Evolutionary conservation across 2,113 vertebrate species (phyloP).

Genomic region (Ptilorrhoa leucosticta): DNA sequence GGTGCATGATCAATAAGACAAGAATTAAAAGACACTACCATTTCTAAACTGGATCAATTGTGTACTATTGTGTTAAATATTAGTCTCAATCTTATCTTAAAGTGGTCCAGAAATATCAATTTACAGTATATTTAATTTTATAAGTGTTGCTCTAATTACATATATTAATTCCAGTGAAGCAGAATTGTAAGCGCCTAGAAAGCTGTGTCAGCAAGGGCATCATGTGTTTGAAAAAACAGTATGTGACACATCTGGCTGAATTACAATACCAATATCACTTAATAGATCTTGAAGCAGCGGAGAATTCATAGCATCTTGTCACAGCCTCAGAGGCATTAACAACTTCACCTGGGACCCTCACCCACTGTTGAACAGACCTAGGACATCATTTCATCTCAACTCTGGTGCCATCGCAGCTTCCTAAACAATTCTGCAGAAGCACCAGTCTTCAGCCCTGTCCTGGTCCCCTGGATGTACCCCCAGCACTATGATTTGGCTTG

Average conservation of each 20-base stretch:
- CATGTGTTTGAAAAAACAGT: background rate
- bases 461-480: background rate
- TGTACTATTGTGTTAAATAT: background rate
- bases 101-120: background rate
- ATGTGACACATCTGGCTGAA: background rate
- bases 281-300: background rate
- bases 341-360: background rate
- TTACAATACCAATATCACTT: background rate
- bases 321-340: background rate
- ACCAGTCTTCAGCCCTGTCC: background rate
- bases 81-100: background rate
- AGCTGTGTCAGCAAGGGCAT: background rate
- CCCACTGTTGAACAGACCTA: background rate
- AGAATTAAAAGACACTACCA: background rate
- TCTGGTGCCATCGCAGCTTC: background rate
- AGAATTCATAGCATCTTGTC: background rate
- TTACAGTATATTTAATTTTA: background rate
- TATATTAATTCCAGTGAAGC: background rate
- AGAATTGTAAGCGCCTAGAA: background rate
- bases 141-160: background rate
- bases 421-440: background rate
- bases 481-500: background rate
- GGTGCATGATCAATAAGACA: background rate
- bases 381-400: background rate
- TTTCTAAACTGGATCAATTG: background rate